Percentiles rank a stretch among this genome's conserved stretches.
Conservation (phyloP, 1,140 invertebrate genomes). For the Drosophila fuyamai region DNA sequence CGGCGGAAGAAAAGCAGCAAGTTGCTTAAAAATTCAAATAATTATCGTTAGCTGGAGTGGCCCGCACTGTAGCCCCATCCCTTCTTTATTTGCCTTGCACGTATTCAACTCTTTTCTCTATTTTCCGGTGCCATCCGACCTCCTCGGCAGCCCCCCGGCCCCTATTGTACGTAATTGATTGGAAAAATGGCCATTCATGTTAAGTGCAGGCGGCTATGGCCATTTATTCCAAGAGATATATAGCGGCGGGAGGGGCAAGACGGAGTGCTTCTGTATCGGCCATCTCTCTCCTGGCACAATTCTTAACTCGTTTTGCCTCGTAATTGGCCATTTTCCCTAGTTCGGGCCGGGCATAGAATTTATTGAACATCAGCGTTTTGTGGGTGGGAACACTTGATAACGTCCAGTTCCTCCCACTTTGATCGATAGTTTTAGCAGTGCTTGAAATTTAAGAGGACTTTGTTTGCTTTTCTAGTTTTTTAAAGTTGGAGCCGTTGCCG, state of each 20-base stretch:
- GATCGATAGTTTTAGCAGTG: constrained; percentile 53
- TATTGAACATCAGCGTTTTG: constrained; percentile 69
- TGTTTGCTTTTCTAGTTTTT: constrained; percentile 28
- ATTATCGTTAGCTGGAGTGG: constrained; percentile 47
- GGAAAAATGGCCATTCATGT: constrained; percentile 78
- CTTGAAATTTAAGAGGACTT: constrained; percentile 44
- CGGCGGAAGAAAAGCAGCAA: constrained; percentile 9
- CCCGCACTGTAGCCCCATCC: constrained; percentile 2
- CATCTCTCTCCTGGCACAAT: constrained; percentile 55
- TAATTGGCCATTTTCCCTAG: constrained; percentile 77
- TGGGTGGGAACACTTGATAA: constrained; percentile 16
- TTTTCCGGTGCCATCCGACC: constrained; percentile 1
- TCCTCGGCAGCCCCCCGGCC: neutral
- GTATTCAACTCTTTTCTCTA: constrained; percentile 14
- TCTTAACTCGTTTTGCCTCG: constrained; percentile 76
- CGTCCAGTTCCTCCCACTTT: constrained; percentile 24
- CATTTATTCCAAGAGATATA: constrained; percentile 46
- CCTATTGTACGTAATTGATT: constrained; percentile 67
- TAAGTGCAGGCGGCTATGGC: constrained; percentile 61
- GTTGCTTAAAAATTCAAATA: constrained; percentile 49
- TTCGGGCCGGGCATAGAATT: constrained; percentile 55
- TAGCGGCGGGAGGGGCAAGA: neutral
- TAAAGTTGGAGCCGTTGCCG: constrained; percentile 23
- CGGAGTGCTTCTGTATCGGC: constrained; percentile 4
- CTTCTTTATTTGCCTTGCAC: constrained; percentile 20